Base-by-base conservation (phyloP, 2,888 invertebrate genomes). In the Esperia sulphurella region DNA sequence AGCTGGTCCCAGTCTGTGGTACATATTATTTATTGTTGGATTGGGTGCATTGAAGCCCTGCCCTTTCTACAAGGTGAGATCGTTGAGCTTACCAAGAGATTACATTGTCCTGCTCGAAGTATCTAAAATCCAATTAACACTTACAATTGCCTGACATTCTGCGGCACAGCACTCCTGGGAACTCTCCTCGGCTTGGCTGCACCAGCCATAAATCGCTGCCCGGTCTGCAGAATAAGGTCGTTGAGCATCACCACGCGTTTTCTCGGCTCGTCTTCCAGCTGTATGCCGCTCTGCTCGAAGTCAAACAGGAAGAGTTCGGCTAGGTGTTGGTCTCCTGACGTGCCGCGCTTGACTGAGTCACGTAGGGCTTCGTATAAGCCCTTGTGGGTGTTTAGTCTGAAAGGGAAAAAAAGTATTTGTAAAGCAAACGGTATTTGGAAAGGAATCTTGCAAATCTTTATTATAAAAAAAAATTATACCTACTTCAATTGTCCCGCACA, bases 211-310 rank as follows among this genome's bases (percentile, higher is more conserved):
- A 97, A 97, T 64, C 92, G 90, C 76, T 97, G 97, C 0, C 97
- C 97, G 1, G 95, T 88, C 77, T 94, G 94, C 30, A 98, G 87
- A 53, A 98, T 97, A 45, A 92, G 90, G 72, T 98, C 95, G 72
- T 98, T 98, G 14, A 98, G 88, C 0, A 92, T 90, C 0, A 98
- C 98, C 42, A 98, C 98, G 64, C 90, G 77, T 48, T 90, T 79
- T 21, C 97, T 90, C 40, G 94, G 92, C 0, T 88, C 82, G 54
- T 96, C 95, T 8, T 94, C 92, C 50, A 99, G 88, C 77, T 99
- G 98, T 52, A 99, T 99, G 2, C 99, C 99, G 73, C 97, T 96
- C 77, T 98, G 98, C 74, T 99, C 98, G 82, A 99, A 99, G 81
- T 99, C 99, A 75, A 97, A 97, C 6, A 98, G 87, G 78, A 99